Evolutionary conservation across 2,888 invertebrate genomes (phyloP).

Genomic region (Trisateles emortualis): DNA sequence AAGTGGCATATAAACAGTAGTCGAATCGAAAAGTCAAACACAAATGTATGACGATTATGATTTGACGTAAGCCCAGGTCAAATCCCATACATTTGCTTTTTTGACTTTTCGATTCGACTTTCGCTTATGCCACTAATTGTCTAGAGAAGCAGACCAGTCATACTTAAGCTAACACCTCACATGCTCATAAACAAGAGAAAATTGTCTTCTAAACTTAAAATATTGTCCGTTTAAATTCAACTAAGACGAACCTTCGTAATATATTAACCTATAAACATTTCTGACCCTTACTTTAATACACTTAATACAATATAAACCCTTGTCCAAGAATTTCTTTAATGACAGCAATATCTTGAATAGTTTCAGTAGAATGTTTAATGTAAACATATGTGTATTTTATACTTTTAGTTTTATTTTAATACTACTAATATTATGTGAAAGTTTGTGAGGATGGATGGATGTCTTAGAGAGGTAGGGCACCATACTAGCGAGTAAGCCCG

Average conservation of each 20-base stretch:
- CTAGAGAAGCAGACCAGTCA: too few relatives aligned
- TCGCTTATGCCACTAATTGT: too few relatives aligned
- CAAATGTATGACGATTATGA: too few relatives aligned
- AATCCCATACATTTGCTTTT: too few relatives aligned
- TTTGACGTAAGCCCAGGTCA: too few relatives aligned
- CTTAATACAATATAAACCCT: slow-evolving; percentile 14
- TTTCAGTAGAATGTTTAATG: slow-evolving; percentile 30
- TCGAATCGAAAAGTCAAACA: too few relatives aligned
- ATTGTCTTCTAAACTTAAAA: not conserved
- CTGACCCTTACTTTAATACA: not conserved
- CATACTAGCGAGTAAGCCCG: too few relatives aligned
- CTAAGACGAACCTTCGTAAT: not conserved
- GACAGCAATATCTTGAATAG: slow-evolving; percentile 23
- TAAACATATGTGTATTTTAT: slow-evolving; percentile 23
- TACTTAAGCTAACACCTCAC: not conserved
- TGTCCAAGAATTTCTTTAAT: slow-evolving; percentile 26
- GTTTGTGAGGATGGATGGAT: too few relatives aligned
- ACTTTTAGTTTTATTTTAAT: slow-evolving; percentile 39
- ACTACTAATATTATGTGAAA: too few relatives aligned
- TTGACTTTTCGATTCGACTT: too few relatives aligned
- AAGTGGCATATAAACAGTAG: too few relatives aligned
- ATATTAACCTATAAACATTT: not conserved
- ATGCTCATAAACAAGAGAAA: not conserved
- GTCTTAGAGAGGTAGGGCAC: too few relatives aligned
- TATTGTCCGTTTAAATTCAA: not conserved